Evolutionary conservation across 2,113 vertebrate species (phyloP).

Genomic region (Antigone vipio): DNA sequence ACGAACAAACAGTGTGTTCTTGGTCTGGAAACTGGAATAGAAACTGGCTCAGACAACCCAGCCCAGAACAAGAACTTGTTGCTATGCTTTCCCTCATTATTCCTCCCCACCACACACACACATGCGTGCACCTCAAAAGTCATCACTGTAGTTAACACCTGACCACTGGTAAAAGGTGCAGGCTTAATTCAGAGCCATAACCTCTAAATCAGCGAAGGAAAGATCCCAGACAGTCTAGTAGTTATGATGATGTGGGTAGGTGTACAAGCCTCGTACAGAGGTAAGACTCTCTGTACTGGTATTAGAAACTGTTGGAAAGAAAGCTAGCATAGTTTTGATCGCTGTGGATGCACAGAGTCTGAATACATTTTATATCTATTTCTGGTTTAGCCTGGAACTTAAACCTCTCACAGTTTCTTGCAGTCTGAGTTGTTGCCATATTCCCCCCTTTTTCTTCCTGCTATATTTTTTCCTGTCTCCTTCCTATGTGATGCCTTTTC

Average conservation of each 20-base stretch:
- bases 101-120: not conserved
- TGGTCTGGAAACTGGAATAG: not conserved
- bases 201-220: not conserved
- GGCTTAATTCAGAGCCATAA: not conserved
- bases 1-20: not conserved
- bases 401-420: not conserved
- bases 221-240: not conserved
- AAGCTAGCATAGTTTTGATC: not conserved
- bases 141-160: not conserved
- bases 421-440: not conserved
- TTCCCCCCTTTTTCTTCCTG: not conserved
- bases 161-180: not conserved
- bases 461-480: not conserved
- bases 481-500: not conserved
- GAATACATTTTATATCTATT: not conserved
- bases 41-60: not conserved
- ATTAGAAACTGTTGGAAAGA: not conserved
- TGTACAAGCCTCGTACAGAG: not conserved
- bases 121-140: accelerated
- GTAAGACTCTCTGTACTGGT: not conserved
- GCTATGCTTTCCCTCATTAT: not conserved
- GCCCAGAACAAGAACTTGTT: not conserved
- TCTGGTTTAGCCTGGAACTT: not conserved
- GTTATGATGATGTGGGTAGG: not conserved
- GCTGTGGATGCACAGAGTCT: not conserved